These are phyloP conservation scores for Hemistola chrysoprasaria DNA, from an alignment of 2,888 invertebrate genomes.

Conservation along the genomic window DNA sequence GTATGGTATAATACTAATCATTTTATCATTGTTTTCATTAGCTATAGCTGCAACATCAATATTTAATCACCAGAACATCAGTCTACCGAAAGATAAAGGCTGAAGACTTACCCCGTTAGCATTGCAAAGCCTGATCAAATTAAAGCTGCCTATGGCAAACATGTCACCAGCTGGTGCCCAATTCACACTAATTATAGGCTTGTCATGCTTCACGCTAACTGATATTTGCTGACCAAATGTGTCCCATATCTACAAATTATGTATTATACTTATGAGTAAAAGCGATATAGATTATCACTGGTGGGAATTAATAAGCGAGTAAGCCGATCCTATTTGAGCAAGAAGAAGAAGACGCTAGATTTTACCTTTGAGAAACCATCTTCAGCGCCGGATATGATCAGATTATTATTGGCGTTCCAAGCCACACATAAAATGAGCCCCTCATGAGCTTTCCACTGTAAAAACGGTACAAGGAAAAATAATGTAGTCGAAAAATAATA, in stretches of 20 bases:
- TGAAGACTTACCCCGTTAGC: conserved; percentile 90
- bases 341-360: too few species aligned
- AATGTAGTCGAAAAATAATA: too few species aligned
- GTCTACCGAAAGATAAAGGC: too few species aligned
- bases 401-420: conserved; percentile 96
- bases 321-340: too few species aligned
- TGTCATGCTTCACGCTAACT: conserved; percentile 91
- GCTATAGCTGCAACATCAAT: too few species aligned
- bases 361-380: conserved; percentile 95
- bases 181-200: conserved; percentile 94
- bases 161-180: conserved; percentile 96
- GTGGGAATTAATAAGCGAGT: too few species aligned
- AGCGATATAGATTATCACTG: too few species aligned
- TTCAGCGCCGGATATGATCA: conserved; percentile 97
- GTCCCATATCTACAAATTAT: conserved; percentile 92
- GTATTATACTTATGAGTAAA: too few species aligned
- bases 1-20: too few species aligned
- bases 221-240: conserved; percentile 93
- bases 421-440: conserved; percentile 94
- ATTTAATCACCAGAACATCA: too few species aligned
- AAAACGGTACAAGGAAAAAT: too few species aligned
- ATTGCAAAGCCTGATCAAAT: conserved; percentile 95
- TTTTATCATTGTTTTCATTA: too few species aligned
- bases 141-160: conserved; percentile 96
- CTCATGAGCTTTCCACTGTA: conserved; percentile 99